Percentiles rank a stretch among this genome's conserved stretches.
phyloP scores from a whole-genome alignment of 2,113 vertebrate genomes.

The Coptodon bakossiorum region DNA sequence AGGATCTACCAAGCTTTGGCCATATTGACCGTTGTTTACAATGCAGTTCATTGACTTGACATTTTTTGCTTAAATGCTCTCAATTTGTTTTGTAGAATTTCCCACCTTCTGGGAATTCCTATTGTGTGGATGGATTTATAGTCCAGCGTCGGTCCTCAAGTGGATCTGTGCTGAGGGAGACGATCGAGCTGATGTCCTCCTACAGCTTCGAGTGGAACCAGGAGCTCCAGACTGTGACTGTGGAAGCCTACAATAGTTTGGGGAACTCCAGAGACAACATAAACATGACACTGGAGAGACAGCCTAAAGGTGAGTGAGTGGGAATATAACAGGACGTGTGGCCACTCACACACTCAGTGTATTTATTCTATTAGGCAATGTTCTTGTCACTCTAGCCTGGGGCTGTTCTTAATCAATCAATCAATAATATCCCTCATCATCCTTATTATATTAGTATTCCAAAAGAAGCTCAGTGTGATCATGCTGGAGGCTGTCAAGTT shows the following conservation, averaged over 20 bases:
- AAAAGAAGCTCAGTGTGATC: background rate
- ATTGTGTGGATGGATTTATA: slow-evolving; percentile 78
- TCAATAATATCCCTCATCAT: background rate
- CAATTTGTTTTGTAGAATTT: slow-evolving; percentile 67
- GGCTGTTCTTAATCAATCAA: background rate
- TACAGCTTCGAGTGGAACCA: slow-evolving; percentile 79
- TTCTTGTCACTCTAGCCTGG: background rate
- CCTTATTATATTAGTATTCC: background rate
- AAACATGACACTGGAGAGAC: slow-evolving; percentile 79
- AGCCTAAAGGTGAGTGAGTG: slow-evolving; percentile 67
- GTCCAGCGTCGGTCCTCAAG: slow-evolving; percentile 63
- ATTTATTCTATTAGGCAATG: background rate
- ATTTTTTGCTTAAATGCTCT: background rate
- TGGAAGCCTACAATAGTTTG: slow-evolving; percentile 82
- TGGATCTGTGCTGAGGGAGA: slow-evolving; percentile 55
- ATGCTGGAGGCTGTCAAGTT: background rate
- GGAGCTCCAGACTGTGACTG: slow-evolving; percentile 70
- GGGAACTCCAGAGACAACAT: slow-evolving; percentile 80
- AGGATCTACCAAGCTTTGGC: background rate
- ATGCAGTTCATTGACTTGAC: background rate
- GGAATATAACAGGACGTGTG: background rate
- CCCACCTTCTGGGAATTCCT: slow-evolving; percentile 56
- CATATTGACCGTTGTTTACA: background rate
- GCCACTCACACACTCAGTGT: background rate
- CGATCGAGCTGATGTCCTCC: slow-evolving; percentile 57